Evolutionary conservation across 2,113 vertebrate species (phyloP).

Genomic region (Microcebus tavaratra): DNA sequence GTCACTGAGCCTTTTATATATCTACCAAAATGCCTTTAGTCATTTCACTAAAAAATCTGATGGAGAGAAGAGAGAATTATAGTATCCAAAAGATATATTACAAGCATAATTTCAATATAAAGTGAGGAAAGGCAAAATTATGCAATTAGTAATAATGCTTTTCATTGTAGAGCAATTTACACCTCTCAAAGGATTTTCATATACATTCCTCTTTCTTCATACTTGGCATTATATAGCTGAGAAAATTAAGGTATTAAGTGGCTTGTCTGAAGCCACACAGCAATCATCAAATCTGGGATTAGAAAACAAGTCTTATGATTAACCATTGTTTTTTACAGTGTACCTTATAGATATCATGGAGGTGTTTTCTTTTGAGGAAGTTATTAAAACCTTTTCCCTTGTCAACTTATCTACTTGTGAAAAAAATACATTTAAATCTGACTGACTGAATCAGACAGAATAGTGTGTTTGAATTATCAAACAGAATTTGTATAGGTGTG

Average conservation of each 20-base stretch:
- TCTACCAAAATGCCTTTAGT: background rate
- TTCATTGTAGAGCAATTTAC: constrained; percentile 4
- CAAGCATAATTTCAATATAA: background rate
- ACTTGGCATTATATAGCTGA: background rate
- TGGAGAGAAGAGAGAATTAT: background rate
- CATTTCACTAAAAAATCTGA: background rate
- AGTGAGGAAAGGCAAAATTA: background rate
- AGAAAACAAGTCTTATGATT: background rate
- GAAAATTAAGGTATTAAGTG: background rate
- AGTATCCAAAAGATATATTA: background rate
- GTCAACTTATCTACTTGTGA: background rate
- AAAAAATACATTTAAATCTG: background rate
- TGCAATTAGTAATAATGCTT: background rate
- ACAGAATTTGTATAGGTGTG: background rate
- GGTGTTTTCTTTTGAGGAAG: background rate
- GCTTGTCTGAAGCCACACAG: background rate
- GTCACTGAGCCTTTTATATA: background rate
- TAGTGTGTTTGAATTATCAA: background rate
- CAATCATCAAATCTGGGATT: background rate
- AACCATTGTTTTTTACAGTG: background rate
- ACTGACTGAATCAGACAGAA: constrained; percentile 13
- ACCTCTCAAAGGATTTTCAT: background rate
- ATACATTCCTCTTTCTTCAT: background rate
- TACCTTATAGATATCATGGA: background rate
- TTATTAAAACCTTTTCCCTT: background rate